Conservation (phyloP, 1,140 invertebrate genomes). For the Diachasma alloeum region DNA sequence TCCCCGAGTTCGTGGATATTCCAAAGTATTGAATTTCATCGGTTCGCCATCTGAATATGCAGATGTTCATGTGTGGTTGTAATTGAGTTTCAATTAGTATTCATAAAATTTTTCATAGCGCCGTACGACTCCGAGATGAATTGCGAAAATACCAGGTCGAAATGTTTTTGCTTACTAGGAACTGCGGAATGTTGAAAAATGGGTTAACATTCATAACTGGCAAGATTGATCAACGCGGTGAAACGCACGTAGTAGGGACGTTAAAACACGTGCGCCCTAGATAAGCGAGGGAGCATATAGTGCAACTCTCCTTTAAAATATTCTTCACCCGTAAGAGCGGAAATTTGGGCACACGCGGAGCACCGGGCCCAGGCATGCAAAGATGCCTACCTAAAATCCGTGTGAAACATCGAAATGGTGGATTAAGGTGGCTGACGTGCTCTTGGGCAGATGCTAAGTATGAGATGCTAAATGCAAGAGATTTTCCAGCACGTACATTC, state of each 20-base stretch:
- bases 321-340: conserved; percentile 42
- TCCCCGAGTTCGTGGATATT: too few species aligned
- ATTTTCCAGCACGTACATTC: background rate
- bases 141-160: background rate
- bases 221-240: conserved; percentile 6
- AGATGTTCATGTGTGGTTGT: too few species aligned
- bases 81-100: background rate
- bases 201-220: background rate
- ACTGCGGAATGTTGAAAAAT: background rate
- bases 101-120: background rate
- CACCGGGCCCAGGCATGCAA: background rate
- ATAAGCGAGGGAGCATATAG: conserved; percentile 12
- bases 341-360: background rate
- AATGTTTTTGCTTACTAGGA: background rate
- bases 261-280: conserved; percentile 17
- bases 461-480: background rate
- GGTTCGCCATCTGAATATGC: too few species aligned
- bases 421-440: background rate
- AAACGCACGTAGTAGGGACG: background rate
- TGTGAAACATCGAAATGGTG: background rate
- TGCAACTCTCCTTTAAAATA: conserved; percentile 34
- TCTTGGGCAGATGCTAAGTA: background rate
- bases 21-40: too few species aligned
- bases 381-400: background rate
- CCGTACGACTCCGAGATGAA: background rate